Evolutionary conservation across 1,140 invertebrate species (phyloP).

Genomic region (Drosophila hydei): DNA sequence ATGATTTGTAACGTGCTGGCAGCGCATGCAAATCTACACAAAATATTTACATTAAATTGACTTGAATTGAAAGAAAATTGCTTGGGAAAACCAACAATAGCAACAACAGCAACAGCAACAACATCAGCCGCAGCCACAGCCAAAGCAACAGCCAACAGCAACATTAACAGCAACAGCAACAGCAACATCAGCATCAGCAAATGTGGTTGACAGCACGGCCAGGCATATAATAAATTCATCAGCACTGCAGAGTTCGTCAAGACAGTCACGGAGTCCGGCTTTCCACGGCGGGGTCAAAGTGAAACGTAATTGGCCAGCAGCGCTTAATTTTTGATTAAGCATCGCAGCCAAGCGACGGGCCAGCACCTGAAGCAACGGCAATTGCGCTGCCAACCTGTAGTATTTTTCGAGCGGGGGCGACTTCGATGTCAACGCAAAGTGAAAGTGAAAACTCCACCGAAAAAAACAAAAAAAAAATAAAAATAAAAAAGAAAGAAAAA

Average conservation of each 20-base stretch:
- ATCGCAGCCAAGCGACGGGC: slow-evolving; percentile 26
- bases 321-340: slow-evolving; percentile 75
- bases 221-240: slow-evolving; percentile 75
- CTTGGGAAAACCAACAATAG: slow-evolving; percentile 57
- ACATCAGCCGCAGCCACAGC: not conserved
- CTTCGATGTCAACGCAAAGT: slow-evolving; percentile 70
- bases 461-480: slow-evolving; percentile 30
- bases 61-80: slow-evolving; percentile 62
- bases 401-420: slow-evolving; percentile 48
- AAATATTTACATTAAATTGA: slow-evolving; percentile 70
- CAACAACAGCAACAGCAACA: slow-evolving; percentile 2
- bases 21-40: slow-evolving; percentile 41
- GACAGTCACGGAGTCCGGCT: slow-evolving; percentile 62
- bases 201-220: slow-evolving; percentile 44
- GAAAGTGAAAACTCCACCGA: slow-evolving; percentile 71
- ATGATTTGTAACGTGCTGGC: slow-evolving; percentile 10
- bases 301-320: slow-evolving; percentile 76
- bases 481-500: slow-evolving; percentile 8
- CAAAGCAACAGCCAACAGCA: slow-evolving; percentile 7
- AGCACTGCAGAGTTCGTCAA: slow-evolving; percentile 38
- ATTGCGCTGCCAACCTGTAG: slow-evolving; percentile 54
- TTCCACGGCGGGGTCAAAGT: slow-evolving; percentile 75
- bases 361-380: slow-evolving; percentile 31
- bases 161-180: not conserved
- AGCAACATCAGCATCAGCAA: slow-evolving; percentile 4